Percentiles rank a stretch among this genome's conserved stretches.
phyloP scores from a whole-genome alignment of 2,797 vertebrate genomes.

The Merluccius polli region DNA sequence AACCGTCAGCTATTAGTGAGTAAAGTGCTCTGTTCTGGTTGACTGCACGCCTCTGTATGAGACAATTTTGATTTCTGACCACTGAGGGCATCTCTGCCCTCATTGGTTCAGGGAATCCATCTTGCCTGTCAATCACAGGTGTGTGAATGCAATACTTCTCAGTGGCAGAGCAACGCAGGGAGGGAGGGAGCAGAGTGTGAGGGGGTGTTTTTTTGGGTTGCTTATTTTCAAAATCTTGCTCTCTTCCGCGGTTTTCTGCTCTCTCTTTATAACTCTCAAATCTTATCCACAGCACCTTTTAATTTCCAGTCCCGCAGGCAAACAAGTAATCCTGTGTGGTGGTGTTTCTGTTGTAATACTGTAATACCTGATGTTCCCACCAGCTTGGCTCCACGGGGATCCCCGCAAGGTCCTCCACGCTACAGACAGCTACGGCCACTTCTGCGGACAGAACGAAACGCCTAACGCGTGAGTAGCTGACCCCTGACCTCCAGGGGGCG shows the following conservation, averaged over 20 bases:
- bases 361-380: neutral
- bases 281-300: neutral
- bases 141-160: neutral
- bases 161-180: too few relatives aligned
- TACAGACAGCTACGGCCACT: constrained; percentile 86
- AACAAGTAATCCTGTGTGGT: constrained; percentile 4
- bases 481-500: neutral
- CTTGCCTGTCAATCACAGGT: neutral
- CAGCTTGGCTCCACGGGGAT: constrained; percentile 88
- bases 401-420: constrained; percentile 85
- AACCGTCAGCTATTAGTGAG: neutral
- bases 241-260: neutral
- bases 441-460: constrained; percentile 86
- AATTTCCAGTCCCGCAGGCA: neutral
- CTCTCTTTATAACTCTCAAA: neutral
- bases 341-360: constrained; percentile 20
- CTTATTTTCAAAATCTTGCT: neutral
- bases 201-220: too few relatives aligned
- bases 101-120: neutral
- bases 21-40: neutral
- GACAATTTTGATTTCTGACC: too few relatives aligned
- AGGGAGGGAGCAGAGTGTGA: too few relatives aligned
- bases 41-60: neutral
- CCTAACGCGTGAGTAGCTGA: constrained; percentile 77
- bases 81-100: too few relatives aligned